Conservation (phyloP, 92 coral and sea anemone species). For the Parazoanthus swiftii region DNA sequence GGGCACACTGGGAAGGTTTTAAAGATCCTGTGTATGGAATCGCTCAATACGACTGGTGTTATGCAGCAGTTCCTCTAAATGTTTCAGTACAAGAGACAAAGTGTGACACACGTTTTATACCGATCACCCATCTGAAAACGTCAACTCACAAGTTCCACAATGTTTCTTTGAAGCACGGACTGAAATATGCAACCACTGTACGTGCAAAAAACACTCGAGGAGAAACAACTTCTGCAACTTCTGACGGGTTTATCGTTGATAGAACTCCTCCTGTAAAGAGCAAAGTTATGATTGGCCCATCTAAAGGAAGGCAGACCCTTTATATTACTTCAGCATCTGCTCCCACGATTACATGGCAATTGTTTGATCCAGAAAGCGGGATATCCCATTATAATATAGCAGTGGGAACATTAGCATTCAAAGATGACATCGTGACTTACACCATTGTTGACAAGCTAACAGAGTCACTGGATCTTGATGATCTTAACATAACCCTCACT, state of each 20-base stretch:
- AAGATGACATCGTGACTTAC: constrained; percentile 58
- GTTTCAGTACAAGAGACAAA: constrained; percentile 37
- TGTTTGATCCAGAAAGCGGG: constrained; percentile 77
- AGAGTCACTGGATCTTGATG: constrained; percentile 70
- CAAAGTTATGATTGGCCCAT: constrained; percentile 61
- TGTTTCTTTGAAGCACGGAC: constrained; percentile 72
- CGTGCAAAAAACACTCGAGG: constrained; percentile 70
- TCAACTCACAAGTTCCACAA: constrained; percentile 80
- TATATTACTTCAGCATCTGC: constrained; percentile 67
- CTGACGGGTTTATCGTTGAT: constrained; percentile 90
- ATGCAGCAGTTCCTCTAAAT: constrained; percentile 56
- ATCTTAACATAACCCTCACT: constrained; percentile 61
- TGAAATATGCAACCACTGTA: constrained; percentile 67
- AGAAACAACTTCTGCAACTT: constrained; percentile 68
- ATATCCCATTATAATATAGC: constrained; percentile 57
- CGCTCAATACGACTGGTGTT: constrained; percentile 86
- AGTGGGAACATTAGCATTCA: constrained; percentile 69
- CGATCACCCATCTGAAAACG: constrained; percentile 54
- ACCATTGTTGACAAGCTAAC: constrained; percentile 49
- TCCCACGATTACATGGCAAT: constrained; percentile 76
- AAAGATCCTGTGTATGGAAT: constrained; percentile 89
- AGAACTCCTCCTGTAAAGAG: constrained; percentile 73
- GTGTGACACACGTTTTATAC: constrained; percentile 69
- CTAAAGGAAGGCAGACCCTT: constrained; percentile 67
- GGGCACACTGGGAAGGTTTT: constrained; percentile 94